Evolutionary conservation across 2,888 invertebrate species (phyloP).

Genomic region (Noctua janthina): DNA sequence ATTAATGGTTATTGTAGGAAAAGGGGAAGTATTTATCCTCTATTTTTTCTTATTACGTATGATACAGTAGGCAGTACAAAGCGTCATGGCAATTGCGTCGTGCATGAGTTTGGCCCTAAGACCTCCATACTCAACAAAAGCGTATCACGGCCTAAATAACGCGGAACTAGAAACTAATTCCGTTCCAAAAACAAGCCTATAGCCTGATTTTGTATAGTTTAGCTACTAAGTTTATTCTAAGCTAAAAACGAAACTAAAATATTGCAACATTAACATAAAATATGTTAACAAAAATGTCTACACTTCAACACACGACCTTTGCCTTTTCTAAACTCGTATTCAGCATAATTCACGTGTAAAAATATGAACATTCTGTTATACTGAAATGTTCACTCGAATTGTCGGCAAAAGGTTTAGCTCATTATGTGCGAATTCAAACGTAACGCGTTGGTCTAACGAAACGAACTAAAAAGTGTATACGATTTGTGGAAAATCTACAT

Average conservation of each 20-base stretch:
- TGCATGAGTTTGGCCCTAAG: no score
- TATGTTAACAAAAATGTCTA: slow-evolving; percentile 32
- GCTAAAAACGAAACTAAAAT: slow-evolving; percentile 5
- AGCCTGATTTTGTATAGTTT: not conserved
- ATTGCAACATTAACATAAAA: slow-evolving; percentile 10
- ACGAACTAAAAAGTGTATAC: slow-evolving; percentile 42
- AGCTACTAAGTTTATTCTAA: not conserved
- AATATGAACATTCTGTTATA: slow-evolving; percentile 60
- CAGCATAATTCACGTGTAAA: slow-evolving; percentile 65
- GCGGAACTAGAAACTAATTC: not conserved
- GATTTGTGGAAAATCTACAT: slow-evolving; percentile 26
- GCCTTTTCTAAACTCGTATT: slow-evolving; percentile 48
- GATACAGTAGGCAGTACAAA: not conserved
- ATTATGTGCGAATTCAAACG: slow-evolving; percentile 65
- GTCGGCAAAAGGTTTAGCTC: slow-evolving; percentile 65
- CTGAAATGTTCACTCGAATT: slow-evolving; percentile 62
- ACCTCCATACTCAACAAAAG: not conserved
- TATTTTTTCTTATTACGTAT: not conserved
- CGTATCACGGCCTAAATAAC: not conserved
- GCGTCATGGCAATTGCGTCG: no score
- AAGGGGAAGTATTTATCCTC: not conserved
- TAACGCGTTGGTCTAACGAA: slow-evolving; percentile 45
- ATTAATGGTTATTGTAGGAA: slow-evolving; percentile 32
- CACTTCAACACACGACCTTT: slow-evolving; percentile 45
- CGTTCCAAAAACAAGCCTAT: not conserved